These are phyloP conservation scores for Phoenicopterus ruber DNA, from an alignment of 2,113 vertebrate genomes.

Conservation along the genomic window DNA sequence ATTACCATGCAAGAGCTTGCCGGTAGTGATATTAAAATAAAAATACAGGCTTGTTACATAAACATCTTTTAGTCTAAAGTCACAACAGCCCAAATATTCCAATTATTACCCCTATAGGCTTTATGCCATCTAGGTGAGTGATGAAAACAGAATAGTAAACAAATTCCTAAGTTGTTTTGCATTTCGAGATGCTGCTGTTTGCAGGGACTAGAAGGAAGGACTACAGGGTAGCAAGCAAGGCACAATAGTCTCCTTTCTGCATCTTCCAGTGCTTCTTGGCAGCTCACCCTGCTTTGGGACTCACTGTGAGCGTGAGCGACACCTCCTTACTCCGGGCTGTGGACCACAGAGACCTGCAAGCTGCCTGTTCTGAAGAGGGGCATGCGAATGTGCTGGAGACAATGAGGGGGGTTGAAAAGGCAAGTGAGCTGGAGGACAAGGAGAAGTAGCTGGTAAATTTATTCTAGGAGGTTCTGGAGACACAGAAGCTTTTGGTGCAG, in stretches of 20 bases:
- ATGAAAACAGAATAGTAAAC: neutral
- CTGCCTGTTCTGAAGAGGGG: neutral
- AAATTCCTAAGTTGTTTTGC: neutral
- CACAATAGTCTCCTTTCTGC: neutral
- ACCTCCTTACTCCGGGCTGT: neutral
- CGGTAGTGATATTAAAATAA: neutral
- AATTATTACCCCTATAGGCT: neutral
- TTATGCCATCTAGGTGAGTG: neutral
- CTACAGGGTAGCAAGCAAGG: neutral
- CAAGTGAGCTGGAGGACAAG: neutral
- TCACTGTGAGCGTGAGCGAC: neutral
- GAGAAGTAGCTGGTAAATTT: neutral
- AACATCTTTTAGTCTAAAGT: neutral
- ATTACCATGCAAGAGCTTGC: neutral
- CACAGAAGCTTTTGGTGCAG: neutral
- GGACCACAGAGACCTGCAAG: neutral
- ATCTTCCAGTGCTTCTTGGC: neutral
- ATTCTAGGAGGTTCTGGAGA: neutral
- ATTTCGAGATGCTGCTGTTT: neutral
- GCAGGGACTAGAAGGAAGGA: neutral
- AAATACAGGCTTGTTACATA: neutral
- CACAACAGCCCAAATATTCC: neutral
- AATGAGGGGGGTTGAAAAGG: neutral
- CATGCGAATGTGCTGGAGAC: neutral
- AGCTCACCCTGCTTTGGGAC: neutral